Evolutionary conservation across 2,797 vertebrate species (phyloP).

Genomic region (Mionectes olivaceus): DNA sequence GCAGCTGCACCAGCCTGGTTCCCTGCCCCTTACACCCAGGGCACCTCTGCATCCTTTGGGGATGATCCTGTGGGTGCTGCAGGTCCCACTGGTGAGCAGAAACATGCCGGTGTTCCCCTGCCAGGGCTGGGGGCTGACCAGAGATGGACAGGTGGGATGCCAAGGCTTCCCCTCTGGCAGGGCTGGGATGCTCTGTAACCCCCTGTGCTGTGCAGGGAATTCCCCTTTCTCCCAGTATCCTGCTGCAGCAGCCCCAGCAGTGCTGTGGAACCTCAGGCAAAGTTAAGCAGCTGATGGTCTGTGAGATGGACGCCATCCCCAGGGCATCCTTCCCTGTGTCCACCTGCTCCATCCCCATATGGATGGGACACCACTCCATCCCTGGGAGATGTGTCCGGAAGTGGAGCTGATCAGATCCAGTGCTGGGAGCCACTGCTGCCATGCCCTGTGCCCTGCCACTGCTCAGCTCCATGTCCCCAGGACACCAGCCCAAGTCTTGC

Average conservation of each 20-base stretch:
- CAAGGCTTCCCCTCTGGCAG: background rate
- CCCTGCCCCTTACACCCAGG: background rate
- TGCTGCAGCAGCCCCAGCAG: background rate
- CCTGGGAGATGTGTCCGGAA: rapidly evolving
- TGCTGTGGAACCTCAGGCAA: background rate
- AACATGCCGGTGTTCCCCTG: background rate
- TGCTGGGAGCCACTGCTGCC: rapidly evolving
- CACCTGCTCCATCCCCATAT: rapidly evolving
- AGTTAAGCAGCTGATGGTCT: background rate
- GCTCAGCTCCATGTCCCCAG: rapidly evolving
- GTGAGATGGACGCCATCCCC: rapidly evolving
- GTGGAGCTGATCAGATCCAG: background rate
- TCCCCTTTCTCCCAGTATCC: background rate
- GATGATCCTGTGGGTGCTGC: background rate
- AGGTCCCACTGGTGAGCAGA: background rate
- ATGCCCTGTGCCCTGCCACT: background rate
- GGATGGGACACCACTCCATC: rapidly evolving
- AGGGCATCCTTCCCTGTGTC: background rate
- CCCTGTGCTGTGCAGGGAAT: rapidly evolving
- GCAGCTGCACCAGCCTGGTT: background rate
- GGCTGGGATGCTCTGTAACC: background rate
- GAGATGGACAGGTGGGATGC: background rate
- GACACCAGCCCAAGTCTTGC: background rate
- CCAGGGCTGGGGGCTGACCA: background rate
- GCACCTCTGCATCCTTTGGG: background rate